Evolutionary conservation across 2,888 invertebrate genomes (phyloP).

Genomic region (Hirtodrosophila cameraria): DNA sequence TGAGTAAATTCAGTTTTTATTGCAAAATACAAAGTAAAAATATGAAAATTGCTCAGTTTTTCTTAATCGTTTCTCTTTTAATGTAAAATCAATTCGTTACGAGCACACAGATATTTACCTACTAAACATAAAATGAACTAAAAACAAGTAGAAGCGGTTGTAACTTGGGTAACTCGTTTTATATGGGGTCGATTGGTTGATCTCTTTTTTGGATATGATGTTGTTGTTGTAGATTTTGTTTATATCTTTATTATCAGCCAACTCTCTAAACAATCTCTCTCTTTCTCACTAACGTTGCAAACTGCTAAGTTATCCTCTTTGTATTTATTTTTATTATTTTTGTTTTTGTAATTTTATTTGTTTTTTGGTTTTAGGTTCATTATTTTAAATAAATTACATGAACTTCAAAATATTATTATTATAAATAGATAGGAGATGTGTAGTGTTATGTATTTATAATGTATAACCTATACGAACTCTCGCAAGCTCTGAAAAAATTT

Average conservation of each 20-base stretch:
- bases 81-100: constrained; percentile 73
- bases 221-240: constrained; percentile 15
- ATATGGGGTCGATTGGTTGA: constrained; percentile 40
- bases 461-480: constrained; percentile 78
- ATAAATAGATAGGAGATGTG: constrained; percentile 75
- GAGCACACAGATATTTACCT: constrained; percentile 79
- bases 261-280: constrained; percentile 42
- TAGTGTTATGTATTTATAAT: constrained; percentile 77
- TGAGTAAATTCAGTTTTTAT: constrained; percentile 69
- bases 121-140: constrained; percentile 79
- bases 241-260: constrained; percentile 53
- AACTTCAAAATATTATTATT: constrained; percentile 79
- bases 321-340: constrained; percentile 57
- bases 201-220: constrained; percentile 17
- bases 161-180: constrained; percentile 67
- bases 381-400: constrained; percentile 83
- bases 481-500: constrained; percentile 65
- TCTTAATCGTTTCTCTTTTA: constrained; percentile 65
- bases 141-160: constrained; percentile 78
- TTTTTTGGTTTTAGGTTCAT: constrained; percentile 76
- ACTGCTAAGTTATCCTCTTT: constrained; percentile 47
- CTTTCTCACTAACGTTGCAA: constrained; percentile 45
- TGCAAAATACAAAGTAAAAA: constrained; percentile 78
- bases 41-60: constrained; percentile 74
- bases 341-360: constrained; percentile 45